Conservation (phyloP, 2,888 invertebrate genomes). For the Trichogramma dendrolimi region DNA sequence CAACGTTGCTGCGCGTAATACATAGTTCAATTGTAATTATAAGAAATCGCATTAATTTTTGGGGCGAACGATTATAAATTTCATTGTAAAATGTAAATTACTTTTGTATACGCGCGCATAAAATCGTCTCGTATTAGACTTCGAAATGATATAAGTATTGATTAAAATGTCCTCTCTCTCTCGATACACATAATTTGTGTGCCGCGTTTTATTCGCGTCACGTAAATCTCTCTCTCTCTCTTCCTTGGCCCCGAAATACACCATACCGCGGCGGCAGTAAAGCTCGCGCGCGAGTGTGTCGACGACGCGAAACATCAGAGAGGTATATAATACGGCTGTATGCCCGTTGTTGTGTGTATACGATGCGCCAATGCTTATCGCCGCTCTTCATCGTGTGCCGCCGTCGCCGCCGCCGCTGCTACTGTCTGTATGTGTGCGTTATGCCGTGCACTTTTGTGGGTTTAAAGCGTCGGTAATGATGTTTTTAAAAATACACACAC, state of each 20-base stretch:
- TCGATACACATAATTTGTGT: no score
- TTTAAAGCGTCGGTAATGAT: constrained; percentile 28
- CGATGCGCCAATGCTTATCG: constrained; percentile 11
- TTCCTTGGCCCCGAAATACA: background rate
- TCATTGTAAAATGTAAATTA: background rate
- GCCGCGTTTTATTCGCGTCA: constrained; percentile 27
- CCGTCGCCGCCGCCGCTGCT: background rate
- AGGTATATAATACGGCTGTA: no score
- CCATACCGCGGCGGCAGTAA: constrained; percentile 23
- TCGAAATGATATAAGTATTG: no score
- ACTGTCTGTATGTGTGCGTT: no score
- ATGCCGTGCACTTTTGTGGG: background rate
- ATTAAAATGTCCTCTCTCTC: no score
- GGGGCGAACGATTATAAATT: background rate
- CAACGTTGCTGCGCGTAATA: no score
- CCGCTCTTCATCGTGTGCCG: constrained; percentile 18
- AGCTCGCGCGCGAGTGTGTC: constrained; percentile 25
- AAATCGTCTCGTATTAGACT: no score
- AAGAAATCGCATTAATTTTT: background rate
- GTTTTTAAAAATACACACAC: constrained; percentile 29
- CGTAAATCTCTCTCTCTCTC: constrained; percentile 29
- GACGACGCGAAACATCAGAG: constrained; percentile 16
- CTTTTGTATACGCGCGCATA: background rate
- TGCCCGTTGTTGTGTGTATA: background rate
- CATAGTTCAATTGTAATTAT: background rate